Evolutionary conservation across 2,113 vertebrate species (phyloP), one percentile per base, ranked within the genome.

Genomic region (Rhinolophus sinicus): DNA sequence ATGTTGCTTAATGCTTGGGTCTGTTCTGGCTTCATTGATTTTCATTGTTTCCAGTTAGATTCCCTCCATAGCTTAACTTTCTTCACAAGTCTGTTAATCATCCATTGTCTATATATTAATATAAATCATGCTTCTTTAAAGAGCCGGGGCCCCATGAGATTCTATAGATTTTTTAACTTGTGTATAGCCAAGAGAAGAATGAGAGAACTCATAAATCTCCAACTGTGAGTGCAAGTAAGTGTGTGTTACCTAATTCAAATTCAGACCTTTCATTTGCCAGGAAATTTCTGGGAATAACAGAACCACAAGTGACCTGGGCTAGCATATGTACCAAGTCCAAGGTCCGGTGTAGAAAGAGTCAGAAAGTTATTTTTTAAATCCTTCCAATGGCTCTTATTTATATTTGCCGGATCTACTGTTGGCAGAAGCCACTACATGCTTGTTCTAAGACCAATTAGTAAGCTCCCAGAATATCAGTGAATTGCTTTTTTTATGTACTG

Each of bases 31-130:
- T 64, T 77, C 73, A 82, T 38, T 92, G 78, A 96, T 95, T 95
- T 83, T 81, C 81, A 69, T 58, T 91, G 58, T 93, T 86, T 97
- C 86, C 64, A 60, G 62, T 92, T 93, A 92, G 69, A 69, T 52
- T 69, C 44, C 60, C 82, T 80, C 60, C 38, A 5, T 38, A 30
- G 18, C 30, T 93, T 90, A 82, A 44, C 47, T 95, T 65, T 58
- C 50, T 93, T 84, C 35, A 69, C 50, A 60, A 77, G 21, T 84
- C 58, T 80, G 33, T 82, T 88, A 73, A 65, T 77, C 60, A 33
- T 69, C 64, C 35, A 58, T 35, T 5, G 2, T 95, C 56, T 81
- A 6, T 40, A 76, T 30, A 47, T 70, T 56, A 76, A 62, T 44
- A 38, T 70, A 62, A 76, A 62, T 44, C 1, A 10, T 24, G 35